Percentiles rank a stretch among this genome's conserved stretches.
Evolutionary conservation across 2,113 vertebrate genomes (phyloP).

Genomic region (Phyllostomus discolor): DNA sequence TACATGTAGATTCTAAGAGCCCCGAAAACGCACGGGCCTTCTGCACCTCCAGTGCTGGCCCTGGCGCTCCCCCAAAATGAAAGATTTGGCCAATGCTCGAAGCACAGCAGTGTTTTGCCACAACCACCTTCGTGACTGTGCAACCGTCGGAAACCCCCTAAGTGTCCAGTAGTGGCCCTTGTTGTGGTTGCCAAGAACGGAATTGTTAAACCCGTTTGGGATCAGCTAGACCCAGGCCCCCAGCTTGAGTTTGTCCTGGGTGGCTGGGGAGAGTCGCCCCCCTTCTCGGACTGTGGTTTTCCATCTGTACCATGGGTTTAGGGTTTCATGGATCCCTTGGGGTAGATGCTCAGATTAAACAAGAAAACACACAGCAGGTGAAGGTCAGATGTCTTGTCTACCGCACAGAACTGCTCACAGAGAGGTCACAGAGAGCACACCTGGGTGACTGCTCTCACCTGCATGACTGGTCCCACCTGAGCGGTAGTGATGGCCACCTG

Average conservation of each 20-base stretch:
- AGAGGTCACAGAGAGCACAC: background rate
- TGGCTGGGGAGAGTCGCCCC: background rate
- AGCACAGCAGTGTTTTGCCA: background rate
- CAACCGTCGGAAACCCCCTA: background rate
- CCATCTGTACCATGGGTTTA: background rate
- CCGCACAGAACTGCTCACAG: background rate
- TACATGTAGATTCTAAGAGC: background rate
- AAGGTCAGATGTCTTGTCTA: background rate
- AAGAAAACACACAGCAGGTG: background rate
- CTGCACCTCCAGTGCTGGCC: fast-evolving
- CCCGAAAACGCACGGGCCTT: background rate
- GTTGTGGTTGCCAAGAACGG: no score
- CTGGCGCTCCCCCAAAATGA: background rate
- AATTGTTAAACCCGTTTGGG: background rate
- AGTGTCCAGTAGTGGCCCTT: background rate
- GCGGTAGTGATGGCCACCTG: no score
- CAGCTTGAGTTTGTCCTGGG: background rate
- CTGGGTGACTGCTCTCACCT: background rate
- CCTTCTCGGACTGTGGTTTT: background rate
- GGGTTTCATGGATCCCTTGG: background rate
- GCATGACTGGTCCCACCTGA: background rate
- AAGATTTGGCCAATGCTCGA: background rate
- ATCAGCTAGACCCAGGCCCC: background rate
- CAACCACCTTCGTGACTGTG: fast-evolving
- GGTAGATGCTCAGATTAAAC: background rate